phyloP scores from a whole-genome alignment of 2,797 vertebrate genomes.

The Oreochromis mossambicus region DNA sequence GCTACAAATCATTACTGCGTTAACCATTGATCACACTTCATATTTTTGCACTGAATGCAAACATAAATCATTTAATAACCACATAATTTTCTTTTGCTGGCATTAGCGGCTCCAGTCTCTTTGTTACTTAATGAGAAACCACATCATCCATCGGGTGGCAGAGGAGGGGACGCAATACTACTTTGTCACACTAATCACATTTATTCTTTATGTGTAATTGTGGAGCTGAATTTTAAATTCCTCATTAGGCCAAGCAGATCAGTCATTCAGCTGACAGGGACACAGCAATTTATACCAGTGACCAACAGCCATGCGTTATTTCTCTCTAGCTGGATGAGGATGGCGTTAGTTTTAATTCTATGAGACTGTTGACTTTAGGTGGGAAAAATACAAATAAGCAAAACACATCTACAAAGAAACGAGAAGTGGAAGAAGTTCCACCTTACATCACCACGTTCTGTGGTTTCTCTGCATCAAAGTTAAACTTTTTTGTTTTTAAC shows the following conservation, averaged over 20 bases:
- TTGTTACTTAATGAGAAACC: neutral
- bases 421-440: neutral
- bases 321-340: neutral
- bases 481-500: neutral
- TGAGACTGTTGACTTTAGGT: neutral
- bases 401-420: neutral
- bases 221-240: neutral
- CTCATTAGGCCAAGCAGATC: neutral
- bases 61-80: neutral
- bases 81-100: neutral
- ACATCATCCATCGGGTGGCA: neutral
- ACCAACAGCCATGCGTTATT: neutral
- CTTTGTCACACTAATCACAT: neutral
- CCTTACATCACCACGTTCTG: neutral
- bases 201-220: neutral
- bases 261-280: neutral
- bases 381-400: neutral
- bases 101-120: neutral
- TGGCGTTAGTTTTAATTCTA: neutral
- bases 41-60: neutral
- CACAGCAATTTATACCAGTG: neutral
- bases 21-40: neutral
- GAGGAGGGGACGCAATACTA: neutral
- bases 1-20: neutral
- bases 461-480: neutral